A percentile compares a stretch with the other conserved stretches of the same genome.
Conservation (phyloP, 2,797 vertebrate genomes). For the Acanthis flammea region DNA sequence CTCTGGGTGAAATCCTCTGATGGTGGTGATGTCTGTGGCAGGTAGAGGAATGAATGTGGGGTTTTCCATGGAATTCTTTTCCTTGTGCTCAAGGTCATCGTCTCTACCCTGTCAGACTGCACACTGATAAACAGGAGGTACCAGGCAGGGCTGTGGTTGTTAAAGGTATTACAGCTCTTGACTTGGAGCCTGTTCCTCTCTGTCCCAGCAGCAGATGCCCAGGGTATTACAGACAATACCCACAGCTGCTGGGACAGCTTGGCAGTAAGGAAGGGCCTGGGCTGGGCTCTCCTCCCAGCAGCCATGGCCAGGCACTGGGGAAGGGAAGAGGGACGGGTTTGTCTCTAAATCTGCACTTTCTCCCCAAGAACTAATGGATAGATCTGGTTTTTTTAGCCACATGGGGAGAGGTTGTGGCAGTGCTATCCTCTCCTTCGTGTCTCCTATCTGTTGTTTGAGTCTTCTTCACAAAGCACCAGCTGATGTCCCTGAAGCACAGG, state of each 20-base stretch:
- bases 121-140: neutral
- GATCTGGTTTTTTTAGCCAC: rapidly evolving
- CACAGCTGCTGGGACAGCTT: neutral
- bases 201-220: neutral
- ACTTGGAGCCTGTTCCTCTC: neutral
- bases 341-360: neutral
- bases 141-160: neutral
- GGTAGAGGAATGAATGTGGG: neutral
- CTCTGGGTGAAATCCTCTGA: neutral
- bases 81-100: neutral
- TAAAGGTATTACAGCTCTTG: neutral
- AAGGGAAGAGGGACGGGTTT: neutral
- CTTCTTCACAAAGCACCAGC: neutral
- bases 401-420: neutral
- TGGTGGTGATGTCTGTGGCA: neutral
- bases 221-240: neutral
- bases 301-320: neutral
- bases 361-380: neutral
- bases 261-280: neutral
- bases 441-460: rapidly evolving
- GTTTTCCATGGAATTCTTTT: neutral
- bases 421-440: neutral
- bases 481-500: neutral
- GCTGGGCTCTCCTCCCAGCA: neutral
- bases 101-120: neutral